Percentiles rank a stretch among this genome's conserved stretches.
These are phyloP conservation scores for Hipparchia semele DNA, from an alignment of 2,888 invertebrate species.

Conservation along the genomic window DNA sequence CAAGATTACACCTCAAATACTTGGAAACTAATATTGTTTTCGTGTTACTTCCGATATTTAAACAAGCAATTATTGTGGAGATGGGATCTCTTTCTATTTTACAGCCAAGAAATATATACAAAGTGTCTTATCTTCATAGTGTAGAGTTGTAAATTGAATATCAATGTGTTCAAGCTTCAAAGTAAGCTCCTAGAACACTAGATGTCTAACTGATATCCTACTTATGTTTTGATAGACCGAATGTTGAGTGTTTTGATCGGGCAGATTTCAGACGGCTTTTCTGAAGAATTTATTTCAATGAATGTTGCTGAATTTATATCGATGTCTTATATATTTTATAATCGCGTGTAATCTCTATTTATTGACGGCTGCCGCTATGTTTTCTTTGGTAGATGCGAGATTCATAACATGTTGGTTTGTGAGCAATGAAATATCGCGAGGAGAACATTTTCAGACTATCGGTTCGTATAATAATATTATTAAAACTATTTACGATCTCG, in stretches of 20 bases:
- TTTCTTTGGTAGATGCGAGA: conserved; percentile 29
- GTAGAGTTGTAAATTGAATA: conserved; percentile 53
- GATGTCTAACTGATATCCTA: conserved; percentile 62
- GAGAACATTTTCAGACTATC: conserved; percentile 13
- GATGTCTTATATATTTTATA: conserved; percentile 52
- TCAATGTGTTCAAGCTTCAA: conserved; percentile 22
- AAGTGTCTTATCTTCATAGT: conserved; percentile 42
- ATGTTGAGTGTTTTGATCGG: conserved; percentile 68
- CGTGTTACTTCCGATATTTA: conserved; percentile 58
- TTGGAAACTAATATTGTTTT: conserved; percentile 21
- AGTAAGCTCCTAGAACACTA: conserved; percentile 45
- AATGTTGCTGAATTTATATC: conserved; percentile 51
- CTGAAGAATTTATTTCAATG: conserved; percentile 63
- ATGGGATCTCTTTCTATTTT: conserved; percentile 56
- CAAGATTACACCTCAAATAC: conserved; percentile 21
- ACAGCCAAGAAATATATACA: conserved; percentile 47
- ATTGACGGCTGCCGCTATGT: conserved; percentile 41
- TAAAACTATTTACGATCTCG: background rate
- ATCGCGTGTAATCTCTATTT: conserved; percentile 57
- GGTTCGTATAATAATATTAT: background rate
- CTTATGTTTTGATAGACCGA: conserved; percentile 71
- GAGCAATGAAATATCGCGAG: conserved; percentile 20
- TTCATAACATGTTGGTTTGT: conserved; percentile 21
- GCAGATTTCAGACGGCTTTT: conserved; percentile 59
- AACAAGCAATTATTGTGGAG: conserved; percentile 61